Evolutionary conservation across 2,888 invertebrate genomes (phyloP).

Genomic region (Petrolisthes manimaculis): DNA sequence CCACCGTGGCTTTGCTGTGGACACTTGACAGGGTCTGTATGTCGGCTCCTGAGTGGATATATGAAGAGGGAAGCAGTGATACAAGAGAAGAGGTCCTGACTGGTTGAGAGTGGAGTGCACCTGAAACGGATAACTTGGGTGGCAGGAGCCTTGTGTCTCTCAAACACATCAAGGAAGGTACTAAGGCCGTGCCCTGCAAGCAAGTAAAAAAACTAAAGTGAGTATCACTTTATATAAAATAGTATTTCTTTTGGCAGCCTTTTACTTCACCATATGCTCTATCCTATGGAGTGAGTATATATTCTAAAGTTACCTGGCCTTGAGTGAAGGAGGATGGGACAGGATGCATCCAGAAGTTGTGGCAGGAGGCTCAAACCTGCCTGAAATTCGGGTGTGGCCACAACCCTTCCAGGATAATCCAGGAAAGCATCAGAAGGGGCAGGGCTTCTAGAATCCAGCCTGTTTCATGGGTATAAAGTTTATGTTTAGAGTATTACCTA

Average conservation of each 20-base stretch:
- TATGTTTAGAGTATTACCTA: too few relatives aligned
- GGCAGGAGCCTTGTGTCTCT: conserved; percentile 39
- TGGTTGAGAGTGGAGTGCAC: conserved; percentile 53
- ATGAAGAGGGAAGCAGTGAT: conserved; percentile 41
- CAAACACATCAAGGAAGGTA: conserved; percentile 52
- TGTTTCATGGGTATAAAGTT: neutral
- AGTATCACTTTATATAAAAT: neutral
- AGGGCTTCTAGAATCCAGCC: conserved; percentile 47
- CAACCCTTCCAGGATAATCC: conserved; percentile 40
- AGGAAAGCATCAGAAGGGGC: conserved; percentile 55
- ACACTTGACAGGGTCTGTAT: neutral
- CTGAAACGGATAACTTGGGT: conserved; percentile 49
- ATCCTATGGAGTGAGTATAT: neutral
- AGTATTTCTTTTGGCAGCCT: neutral
- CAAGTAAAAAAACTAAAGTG: neutral
- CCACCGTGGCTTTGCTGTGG: neutral
- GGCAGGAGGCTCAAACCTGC: conserved; percentile 41
- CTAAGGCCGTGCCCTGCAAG: conserved; percentile 53
- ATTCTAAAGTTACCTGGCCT: conserved; percentile 33
- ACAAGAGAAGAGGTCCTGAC: conserved; percentile 45
- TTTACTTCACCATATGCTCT: neutral
- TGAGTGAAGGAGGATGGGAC: conserved; percentile 38
- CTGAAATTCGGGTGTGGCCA: conserved; percentile 47
- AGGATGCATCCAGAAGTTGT: conserved; percentile 41
- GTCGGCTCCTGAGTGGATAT: neutral